phyloP scores from a whole-genome alignment of 2,888 invertebrate genomes.

The Athalia rosae region DNA sequence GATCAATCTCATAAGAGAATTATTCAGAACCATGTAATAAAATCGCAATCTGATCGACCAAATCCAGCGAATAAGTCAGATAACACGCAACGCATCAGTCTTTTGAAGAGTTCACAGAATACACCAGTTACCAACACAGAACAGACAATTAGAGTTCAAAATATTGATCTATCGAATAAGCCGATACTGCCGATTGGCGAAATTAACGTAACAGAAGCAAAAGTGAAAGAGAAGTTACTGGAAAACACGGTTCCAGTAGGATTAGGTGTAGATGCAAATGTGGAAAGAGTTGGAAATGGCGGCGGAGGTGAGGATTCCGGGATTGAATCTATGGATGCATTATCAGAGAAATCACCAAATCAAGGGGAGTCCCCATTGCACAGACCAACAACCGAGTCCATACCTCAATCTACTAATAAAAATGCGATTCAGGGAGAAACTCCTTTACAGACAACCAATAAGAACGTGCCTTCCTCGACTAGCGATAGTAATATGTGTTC shows the following conservation, averaged over 20 bases:
- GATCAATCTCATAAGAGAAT: constrained; percentile 61
- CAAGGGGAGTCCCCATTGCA: constrained; percentile 83
- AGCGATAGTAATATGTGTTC: constrained; percentile 72
- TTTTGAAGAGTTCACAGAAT: constrained; percentile 62
- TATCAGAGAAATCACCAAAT: constrained; percentile 94
- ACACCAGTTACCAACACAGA: constrained; percentile 54
- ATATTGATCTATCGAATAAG: constrained; percentile 56
- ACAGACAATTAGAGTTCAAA: constrained; percentile 55
- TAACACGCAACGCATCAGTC: constrained; percentile 63
- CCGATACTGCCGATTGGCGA: constrained; percentile 72
- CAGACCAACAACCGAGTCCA: constrained; percentile 73
- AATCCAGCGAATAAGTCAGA: constrained; percentile 57
- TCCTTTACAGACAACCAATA: constrained; percentile 74
- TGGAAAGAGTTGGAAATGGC: constrained; percentile 61
- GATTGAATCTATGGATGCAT: constrained; percentile 94
- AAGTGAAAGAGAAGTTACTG: constrained; percentile 77
- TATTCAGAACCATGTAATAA: constrained; percentile 64
- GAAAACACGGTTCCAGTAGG: constrained; percentile 70
- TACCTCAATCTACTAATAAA: constrained; percentile 63
- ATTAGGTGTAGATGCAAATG: constrained; percentile 58
- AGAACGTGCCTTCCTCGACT: constrained; percentile 73
- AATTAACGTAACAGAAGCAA: constrained; percentile 75
- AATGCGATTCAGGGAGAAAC: constrained; percentile 69
- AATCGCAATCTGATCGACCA: constrained; percentile 57
- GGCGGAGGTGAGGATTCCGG: constrained; percentile 90